Conservation (phyloP, 2,888 invertebrate species). For the Acleris laterana region DNA sequence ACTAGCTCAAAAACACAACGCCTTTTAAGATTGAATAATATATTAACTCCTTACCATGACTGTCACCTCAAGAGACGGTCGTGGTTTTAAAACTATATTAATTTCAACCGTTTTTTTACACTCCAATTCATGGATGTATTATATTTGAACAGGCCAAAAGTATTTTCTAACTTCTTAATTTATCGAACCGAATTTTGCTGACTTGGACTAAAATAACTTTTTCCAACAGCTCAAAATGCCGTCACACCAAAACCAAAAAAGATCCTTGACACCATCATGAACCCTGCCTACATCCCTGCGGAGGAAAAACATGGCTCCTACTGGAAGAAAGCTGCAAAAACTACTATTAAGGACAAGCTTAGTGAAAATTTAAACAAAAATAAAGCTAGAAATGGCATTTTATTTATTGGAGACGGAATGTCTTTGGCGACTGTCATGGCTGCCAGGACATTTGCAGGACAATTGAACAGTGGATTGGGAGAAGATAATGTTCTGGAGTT, state of each 20-base stretch:
- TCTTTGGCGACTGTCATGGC: slow-evolving; percentile 90
- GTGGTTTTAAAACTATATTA: too few species aligned
- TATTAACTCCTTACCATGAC: too few species aligned
- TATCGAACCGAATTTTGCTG: too few species aligned
- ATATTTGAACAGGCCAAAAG: too few species aligned
- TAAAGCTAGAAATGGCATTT: slow-evolving; percentile 88
- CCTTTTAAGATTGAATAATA: too few species aligned
- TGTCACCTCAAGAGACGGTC: too few species aligned
- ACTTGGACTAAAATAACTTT: not conserved
- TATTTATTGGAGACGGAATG: slow-evolving; percentile 93
- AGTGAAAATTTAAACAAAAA: slow-evolving; percentile 56
- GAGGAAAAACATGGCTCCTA: slow-evolving; percentile 73
- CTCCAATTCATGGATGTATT: too few species aligned
- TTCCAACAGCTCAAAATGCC: slow-evolving; percentile 57
- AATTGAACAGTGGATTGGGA: slow-evolving; percentile 80
- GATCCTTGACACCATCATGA: slow-evolving; percentile 70
- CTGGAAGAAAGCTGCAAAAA: slow-evolving; percentile 65
- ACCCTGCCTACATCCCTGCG: slow-evolving; percentile 63
- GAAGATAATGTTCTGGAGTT: slow-evolving; percentile 87
- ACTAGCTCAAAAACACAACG: too few species aligned
- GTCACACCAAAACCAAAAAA: slow-evolving; percentile 64
- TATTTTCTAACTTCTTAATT: too few species aligned
- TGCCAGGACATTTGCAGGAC: slow-evolving; percentile 87
- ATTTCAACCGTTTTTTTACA: too few species aligned
- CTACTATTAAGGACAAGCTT: slow-evolving; percentile 62